These are phyloP conservation scores for Xiphias gladius DNA, from an alignment of 2,113 vertebrate genomes.

Conservation along the genomic window DNA sequence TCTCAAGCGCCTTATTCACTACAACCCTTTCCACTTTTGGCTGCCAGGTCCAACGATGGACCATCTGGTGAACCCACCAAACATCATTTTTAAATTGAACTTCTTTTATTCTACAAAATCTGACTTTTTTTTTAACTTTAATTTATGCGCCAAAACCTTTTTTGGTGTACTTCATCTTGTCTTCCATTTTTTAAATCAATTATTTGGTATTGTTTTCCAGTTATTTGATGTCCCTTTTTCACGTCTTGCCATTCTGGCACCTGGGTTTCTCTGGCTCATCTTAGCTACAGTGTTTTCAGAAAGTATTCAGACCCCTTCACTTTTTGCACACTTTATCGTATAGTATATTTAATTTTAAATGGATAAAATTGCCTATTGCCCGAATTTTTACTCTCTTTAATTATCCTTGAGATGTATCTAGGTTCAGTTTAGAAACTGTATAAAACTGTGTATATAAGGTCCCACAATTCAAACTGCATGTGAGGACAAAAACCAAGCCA, in stretches of 20 bases:
- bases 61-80: not conserved
- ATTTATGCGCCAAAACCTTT: not conserved
- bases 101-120: not conserved
- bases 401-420: not conserved
- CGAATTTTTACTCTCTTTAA: not conserved
- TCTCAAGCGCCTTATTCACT: conserved; percentile 7
- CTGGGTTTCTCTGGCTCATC: not conserved
- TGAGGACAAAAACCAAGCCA: too few species aligned
- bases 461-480: too few species aligned
- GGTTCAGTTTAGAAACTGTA: not conserved
- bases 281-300: not conserved
- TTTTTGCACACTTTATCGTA: not conserved
- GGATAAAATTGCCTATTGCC: not conserved
- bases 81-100: not conserved
- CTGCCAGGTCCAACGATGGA: not conserved
- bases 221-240: not conserved
- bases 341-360: not conserved
- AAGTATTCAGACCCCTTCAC: not conserved
- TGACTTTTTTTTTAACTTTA: not conserved
- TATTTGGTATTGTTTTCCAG: not conserved
- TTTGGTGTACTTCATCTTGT: not conserved
- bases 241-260: not conserved
- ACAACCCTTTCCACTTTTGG: not conserved
- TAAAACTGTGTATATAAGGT: too few species aligned
- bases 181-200: not conserved